Conservation (phyloP, 2,888 invertebrate species). For the Clitarchus hookeri region DNA sequence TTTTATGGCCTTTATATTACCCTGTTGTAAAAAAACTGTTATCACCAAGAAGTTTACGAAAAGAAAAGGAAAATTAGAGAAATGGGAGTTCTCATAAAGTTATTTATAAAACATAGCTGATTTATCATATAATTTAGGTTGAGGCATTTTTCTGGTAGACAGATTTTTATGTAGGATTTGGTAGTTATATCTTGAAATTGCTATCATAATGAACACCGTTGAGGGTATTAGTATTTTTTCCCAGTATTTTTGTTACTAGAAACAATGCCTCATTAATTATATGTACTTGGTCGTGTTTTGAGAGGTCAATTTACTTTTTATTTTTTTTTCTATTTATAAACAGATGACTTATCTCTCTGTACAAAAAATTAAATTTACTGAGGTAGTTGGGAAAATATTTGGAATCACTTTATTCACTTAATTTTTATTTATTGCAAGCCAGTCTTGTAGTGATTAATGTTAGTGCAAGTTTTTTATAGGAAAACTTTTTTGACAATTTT, state of each 20-base stretch:
- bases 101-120: background rate
- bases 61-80: conserved; percentile 23
- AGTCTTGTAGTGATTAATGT: background rate
- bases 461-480: background rate
- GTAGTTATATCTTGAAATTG: background rate
- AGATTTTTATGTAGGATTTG: background rate
- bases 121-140: background rate
- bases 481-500: background rate
- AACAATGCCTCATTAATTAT: background rate
- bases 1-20: conserved; percentile 65
- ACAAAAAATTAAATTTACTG: background rate
- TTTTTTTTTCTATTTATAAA: background rate
- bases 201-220: background rate
- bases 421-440: background rate
- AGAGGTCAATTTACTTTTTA: background rate
- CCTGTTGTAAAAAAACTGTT: conserved; percentile 50
- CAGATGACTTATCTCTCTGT: background rate
- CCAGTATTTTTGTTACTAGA: background rate
- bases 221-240: background rate
- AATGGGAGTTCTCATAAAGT: background rate
- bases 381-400: background rate
- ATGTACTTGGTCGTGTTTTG: background rate
- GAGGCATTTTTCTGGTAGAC: background rate
- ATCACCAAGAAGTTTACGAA: conserved; percentile 17
- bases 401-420: background rate